Conservation (phyloP, 1,140 invertebrate genomes). For the Drosophila busckii region DNA sequence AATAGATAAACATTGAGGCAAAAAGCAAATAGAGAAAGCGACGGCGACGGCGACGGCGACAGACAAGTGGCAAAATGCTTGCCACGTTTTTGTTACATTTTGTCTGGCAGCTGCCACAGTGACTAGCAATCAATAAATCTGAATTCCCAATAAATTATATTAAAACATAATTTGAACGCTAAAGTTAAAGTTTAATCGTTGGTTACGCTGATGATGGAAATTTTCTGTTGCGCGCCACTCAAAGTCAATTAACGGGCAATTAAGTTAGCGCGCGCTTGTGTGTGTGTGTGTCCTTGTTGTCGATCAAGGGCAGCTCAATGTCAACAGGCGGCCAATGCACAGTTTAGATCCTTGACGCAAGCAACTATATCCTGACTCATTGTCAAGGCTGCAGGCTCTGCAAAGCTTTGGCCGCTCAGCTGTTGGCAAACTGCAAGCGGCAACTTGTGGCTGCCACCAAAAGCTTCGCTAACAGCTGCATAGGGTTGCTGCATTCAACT, state of each 20-base stretch:
- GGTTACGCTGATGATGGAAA: slow-evolving; percentile 21
- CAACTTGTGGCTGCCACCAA: slow-evolving; percentile 64
- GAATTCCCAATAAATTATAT: neutral
- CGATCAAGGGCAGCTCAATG: slow-evolving; percentile 70
- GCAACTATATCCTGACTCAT: too few relatives aligned
- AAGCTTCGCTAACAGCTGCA: too few relatives aligned
- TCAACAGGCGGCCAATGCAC: slow-evolving; percentile 11
- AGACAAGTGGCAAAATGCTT: neutral
- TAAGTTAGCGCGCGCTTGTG: slow-evolving; percentile 8
- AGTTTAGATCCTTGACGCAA: slow-evolving; percentile 50
- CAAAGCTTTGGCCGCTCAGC: too few relatives aligned
- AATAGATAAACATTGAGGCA: slow-evolving; percentile 40
- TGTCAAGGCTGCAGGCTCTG: too few relatives aligned
- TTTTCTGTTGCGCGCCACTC: slow-evolving; percentile 37
- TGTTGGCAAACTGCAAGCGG: too few relatives aligned
- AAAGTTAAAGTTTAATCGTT: slow-evolving; percentile 30
- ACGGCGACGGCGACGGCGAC: too few relatives aligned
- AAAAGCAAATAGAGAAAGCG: slow-evolving; percentile 4
- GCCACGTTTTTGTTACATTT: too few relatives aligned
- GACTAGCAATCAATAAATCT: too few relatives aligned
- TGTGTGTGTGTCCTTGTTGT: slow-evolving; percentile 3
- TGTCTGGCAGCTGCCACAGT: neutral
- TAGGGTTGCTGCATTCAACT: too few relatives aligned
- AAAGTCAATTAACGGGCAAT: slow-evolving; percentile 52
- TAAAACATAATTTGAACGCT: too few relatives aligned